A percentile compares a stretch with the other conserved stretches of the same genome.
Conservation (phyloP, 2,113 vertebrate species). For the Pteruthius melanotis region DNA sequence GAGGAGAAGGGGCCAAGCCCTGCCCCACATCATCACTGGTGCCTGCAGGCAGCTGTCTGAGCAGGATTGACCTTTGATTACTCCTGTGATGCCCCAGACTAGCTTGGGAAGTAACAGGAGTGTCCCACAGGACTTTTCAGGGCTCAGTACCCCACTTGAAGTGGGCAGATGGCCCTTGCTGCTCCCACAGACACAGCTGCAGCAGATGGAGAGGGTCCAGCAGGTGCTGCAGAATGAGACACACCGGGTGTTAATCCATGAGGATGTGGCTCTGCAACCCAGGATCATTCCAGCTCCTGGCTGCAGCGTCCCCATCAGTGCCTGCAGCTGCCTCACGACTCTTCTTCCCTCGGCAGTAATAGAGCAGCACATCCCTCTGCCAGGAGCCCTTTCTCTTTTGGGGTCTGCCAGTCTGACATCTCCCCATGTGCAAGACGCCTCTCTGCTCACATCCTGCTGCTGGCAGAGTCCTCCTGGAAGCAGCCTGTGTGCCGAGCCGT, state of each 20-base stretch:
- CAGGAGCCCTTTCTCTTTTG: neutral
- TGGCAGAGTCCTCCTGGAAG: neutral
- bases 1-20: neutral
- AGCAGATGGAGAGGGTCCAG: neutral
- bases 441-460: neutral
- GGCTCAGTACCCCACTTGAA: neutral
- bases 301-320: neutral
- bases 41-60: neutral
- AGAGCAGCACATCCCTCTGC: neutral
- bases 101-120: neutral
- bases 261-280: neutral
- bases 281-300: neutral
- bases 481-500: neutral
- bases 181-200: neutral
- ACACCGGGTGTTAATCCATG: rapidly evolving
- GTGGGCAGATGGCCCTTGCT: neutral
- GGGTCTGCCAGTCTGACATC: neutral
- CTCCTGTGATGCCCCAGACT: neutral
- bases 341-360: neutral
- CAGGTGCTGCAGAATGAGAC: neutral
- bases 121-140: neutral
- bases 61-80: neutral
- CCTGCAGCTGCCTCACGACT: neutral
- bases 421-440: rapidly evolving
- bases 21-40: neutral